These are phyloP conservation scores for Halcyon malimbica DNA, from an alignment of 2,113 vertebrate species.

Conservation along the genomic window DNA sequence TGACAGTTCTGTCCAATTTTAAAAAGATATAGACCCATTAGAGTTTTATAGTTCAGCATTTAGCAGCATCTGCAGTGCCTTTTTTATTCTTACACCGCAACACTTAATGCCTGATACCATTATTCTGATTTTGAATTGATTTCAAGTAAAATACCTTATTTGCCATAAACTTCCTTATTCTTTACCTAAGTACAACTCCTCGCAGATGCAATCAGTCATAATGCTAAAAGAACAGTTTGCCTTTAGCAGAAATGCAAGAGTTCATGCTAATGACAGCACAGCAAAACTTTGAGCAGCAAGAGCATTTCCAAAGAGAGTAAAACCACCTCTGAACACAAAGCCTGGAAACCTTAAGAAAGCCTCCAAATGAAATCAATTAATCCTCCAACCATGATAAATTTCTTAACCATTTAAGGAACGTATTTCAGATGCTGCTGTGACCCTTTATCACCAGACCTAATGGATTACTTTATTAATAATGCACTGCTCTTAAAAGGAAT, in stretches of 20 bases:
- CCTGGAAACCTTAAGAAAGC: constrained; percentile 73
- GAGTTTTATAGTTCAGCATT: constrained; percentile 54
- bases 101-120: constrained; percentile 41
- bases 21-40: constrained; percentile 56
- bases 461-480: constrained; percentile 88
- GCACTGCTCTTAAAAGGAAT: constrained; percentile 82
- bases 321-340: constrained; percentile 67
- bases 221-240: constrained; percentile 37
- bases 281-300: constrained; percentile 51
- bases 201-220: constrained; percentile 38
- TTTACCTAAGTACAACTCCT: constrained; percentile 34
- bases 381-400: constrained; percentile 79
- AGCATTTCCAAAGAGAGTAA: constrained; percentile 38
- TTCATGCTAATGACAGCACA: background rate
- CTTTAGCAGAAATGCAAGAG: constrained; percentile 20
- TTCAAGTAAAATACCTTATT: constrained; percentile 57
- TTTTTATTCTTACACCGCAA: constrained; percentile 12
- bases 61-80: constrained; percentile 37
- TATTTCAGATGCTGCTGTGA: constrained; percentile 79
- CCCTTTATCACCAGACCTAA: constrained; percentile 81
- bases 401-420: constrained; percentile 80
- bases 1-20: constrained; percentile 57
- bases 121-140: constrained; percentile 57
- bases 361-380: constrained; percentile 84
- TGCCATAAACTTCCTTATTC: constrained; percentile 55